Evolutionary conservation across 2,113 vertebrate genomes (phyloP).

Genomic region (Seriola dumerili): DNA sequence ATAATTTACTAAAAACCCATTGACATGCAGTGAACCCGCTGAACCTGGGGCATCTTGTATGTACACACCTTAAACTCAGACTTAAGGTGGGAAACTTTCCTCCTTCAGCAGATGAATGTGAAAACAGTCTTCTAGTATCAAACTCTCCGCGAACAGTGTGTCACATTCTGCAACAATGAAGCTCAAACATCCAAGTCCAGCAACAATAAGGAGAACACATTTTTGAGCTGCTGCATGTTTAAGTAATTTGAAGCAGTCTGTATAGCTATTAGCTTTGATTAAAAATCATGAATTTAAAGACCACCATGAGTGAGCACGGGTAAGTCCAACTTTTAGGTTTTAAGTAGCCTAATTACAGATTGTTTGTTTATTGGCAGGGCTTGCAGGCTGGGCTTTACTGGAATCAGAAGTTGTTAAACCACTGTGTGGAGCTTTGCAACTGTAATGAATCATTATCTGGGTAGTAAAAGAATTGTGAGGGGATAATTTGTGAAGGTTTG

Average conservation of each 20-base stretch:
- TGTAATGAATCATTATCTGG: conserved; percentile 73
- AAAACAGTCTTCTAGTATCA: neutral
- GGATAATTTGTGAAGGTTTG: conserved; percentile 64
- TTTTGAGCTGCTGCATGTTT: neutral
- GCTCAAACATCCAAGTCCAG: neutral
- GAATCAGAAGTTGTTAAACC: conserved; percentile 73
- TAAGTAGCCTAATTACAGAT: conserved; percentile 59
- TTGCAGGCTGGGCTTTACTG: conserved; percentile 62
- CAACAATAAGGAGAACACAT: neutral
- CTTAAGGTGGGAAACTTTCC: neutral
- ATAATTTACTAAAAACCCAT: neutral
- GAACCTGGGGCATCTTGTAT: neutral
- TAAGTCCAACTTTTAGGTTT: conserved; percentile 46
- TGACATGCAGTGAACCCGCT: too few relatives aligned
- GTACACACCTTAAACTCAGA: neutral
- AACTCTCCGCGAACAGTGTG: neutral
- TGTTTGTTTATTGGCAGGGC: conserved; percentile 66
- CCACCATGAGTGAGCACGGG: conserved; percentile 55
- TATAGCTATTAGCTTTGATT: conserved; percentile 22
- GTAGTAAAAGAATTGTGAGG: conserved; percentile 73
- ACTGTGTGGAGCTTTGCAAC: conserved; percentile 66
- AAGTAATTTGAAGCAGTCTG: conserved; percentile 12
- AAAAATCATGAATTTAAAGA: conserved; percentile 41
- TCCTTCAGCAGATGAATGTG: neutral
- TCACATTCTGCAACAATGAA: neutral